Percentiles rank a stretch among this genome's conserved stretches.
Evolutionary conservation across 2,888 invertebrate species (phyloP).

Genomic region (Syrphus vitripennis): DNA sequence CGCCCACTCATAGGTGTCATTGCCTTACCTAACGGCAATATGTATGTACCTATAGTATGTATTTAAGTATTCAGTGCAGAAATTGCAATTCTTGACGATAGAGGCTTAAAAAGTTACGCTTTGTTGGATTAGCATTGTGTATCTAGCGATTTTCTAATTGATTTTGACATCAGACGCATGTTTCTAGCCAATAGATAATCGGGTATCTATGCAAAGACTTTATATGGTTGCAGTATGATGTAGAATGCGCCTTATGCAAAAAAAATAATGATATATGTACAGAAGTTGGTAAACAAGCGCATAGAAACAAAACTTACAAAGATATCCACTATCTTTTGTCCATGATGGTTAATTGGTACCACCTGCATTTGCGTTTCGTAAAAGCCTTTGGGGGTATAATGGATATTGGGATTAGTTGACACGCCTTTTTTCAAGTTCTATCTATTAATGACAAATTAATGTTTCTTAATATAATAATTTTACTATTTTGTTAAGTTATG

Average conservation of each 20-base stretch:
- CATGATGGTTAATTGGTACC: constrained; percentile 24
- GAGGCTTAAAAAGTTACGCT: neutral
- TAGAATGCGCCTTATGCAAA: neutral
- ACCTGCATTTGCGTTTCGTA: constrained; percentile 13
- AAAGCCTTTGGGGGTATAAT: neutral
- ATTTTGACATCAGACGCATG: constrained; percentile 60
- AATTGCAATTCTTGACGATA: constrained; percentile 22
- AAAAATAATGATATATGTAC: neutral
- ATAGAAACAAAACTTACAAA: neutral
- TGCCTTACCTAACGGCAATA: constrained; percentile 58
- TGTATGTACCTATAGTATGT: neutral
- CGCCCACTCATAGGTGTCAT: constrained; percentile 66
- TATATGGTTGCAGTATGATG: neutral
- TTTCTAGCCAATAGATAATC: constrained; percentile 36
- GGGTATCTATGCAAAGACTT: neutral
- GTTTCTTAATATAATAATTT: neutral
- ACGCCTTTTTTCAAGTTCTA: neutral
- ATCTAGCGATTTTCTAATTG: constrained; percentile 50
- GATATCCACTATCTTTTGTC: constrained; percentile 1
- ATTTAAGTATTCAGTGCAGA: constrained; percentile 22
- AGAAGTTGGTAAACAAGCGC: neutral
- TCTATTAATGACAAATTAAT: neutral
- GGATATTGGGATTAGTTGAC: neutral
- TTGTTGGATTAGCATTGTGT: constrained; percentile 32
- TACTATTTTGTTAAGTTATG: neutral